A percentile compares a stretch with the other conserved stretches of the same genome.
phyloP scores from a whole-genome alignment of 2,797 vertebrate species.

The Aratinga solstitialis region DNA sequence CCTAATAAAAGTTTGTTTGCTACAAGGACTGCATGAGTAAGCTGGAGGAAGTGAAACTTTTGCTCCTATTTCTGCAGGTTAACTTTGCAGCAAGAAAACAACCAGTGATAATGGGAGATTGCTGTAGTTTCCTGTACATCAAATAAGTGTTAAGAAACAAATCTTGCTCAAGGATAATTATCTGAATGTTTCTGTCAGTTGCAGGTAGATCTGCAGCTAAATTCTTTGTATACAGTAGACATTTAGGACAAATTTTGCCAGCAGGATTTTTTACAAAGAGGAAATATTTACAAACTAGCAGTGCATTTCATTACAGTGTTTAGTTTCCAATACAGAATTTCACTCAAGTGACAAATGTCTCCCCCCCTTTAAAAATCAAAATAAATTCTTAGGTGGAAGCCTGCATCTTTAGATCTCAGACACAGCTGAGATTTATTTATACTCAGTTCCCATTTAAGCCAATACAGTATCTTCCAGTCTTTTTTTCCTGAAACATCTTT shows the following conservation, averaged over 20 bases:
- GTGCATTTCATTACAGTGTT: neutral
- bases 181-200: neutral
- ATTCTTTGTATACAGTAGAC: neutral
- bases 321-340: neutral
- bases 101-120: neutral
- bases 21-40: neutral
- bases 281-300: neutral
- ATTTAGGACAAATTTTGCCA: neutral
- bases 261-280: neutral
- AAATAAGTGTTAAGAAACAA: neutral
- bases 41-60: slow-evolving; percentile 27
- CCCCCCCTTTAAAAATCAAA: neutral
- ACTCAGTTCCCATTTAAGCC: neutral
- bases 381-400: neutral
- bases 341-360: neutral
- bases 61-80: neutral
- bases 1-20: slow-evolving; percentile 5
- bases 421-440: slow-evolving; percentile 3
- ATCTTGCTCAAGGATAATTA: neutral
- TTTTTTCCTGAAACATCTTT: neutral
- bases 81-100: slow-evolving; percentile 21
- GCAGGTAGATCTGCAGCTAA: neutral
- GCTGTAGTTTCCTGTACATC: neutral
- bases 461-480: neutral
- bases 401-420: neutral